phyloP scores from a whole-genome alignment of 37 sponge, comb jelly and placozoan genomes.

The Mnemiopsis leidyi region DNA sequence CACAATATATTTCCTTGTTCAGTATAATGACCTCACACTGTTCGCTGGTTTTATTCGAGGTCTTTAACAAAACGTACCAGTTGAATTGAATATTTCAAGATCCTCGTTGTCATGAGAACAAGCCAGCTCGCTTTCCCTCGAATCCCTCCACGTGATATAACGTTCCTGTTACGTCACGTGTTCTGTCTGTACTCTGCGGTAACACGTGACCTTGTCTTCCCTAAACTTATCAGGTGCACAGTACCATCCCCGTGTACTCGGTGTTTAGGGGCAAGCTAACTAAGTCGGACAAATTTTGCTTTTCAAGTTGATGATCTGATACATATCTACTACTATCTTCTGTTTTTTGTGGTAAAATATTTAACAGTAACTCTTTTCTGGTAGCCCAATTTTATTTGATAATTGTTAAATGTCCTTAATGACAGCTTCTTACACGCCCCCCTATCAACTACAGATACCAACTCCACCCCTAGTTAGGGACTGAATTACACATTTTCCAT shows the following conservation, averaged over 20 bases:
- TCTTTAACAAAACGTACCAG: too few species aligned
- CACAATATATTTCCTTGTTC: not conserved
- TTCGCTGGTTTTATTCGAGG: not conserved
- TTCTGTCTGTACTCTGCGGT: not conserved
- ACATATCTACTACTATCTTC: too few species aligned
- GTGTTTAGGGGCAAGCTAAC: not conserved
- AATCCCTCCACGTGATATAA: not conserved
- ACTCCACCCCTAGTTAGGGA: not conserved
- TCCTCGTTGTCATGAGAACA: too few species aligned
- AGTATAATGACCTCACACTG: not conserved
- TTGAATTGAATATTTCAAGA: too few species aligned
- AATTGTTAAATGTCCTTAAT: too few species aligned
- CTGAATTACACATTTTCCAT: not conserved
- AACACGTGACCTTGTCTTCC: not conserved
- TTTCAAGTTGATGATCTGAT: too few species aligned
- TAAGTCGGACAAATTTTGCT: too few species aligned
- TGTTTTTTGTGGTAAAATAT: too few species aligned
- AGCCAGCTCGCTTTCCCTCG: not conserved
- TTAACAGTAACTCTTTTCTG: too few species aligned
- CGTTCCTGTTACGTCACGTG: not conserved
- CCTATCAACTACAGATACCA: not conserved
- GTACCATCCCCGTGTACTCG: too few species aligned
- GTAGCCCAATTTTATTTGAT: too few species aligned
- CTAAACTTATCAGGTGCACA: not conserved
- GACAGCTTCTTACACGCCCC: too few species aligned